phyloP scores from a whole-genome alignment of 2,113 vertebrate species.

The Cynopterus brachyotis region DNA sequence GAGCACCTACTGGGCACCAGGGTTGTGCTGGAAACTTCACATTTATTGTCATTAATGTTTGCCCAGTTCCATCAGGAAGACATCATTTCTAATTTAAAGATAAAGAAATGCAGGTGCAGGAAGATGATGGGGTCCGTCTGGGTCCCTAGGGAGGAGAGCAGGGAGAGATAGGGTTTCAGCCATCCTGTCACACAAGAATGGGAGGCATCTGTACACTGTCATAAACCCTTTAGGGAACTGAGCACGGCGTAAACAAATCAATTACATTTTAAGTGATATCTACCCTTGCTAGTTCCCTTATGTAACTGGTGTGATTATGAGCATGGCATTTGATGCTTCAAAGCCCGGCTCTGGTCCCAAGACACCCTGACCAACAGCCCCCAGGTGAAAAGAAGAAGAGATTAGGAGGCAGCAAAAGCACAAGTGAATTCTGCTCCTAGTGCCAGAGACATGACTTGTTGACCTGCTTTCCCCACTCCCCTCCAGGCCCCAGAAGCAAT shows the following conservation, averaged over 20 bases:
- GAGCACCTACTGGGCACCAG: neutral
- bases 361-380: neutral
- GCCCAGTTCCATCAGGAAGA: neutral
- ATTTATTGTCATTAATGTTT: neutral
- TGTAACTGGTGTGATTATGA: neutral
- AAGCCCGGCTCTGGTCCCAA: neutral
- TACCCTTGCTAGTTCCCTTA: neutral
- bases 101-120: neutral
- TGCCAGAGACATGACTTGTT: neutral
- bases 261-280: neutral
- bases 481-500: neutral
- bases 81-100: neutral
- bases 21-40: neutral
- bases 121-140: neutral
- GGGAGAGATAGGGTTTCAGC: neutral
- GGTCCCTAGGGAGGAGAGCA: neutral
- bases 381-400: neutral
- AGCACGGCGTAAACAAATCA: neutral
- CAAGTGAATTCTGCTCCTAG: neutral
- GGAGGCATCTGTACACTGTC: neutral
- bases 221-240: neutral
- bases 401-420: neutral
- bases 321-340: neutral
- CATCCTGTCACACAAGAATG: neutral
- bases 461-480: neutral